Evolutionary conservation across 2,113 vertebrate genomes (phyloP).

Genomic region (Tachycineta bicolor): DNA sequence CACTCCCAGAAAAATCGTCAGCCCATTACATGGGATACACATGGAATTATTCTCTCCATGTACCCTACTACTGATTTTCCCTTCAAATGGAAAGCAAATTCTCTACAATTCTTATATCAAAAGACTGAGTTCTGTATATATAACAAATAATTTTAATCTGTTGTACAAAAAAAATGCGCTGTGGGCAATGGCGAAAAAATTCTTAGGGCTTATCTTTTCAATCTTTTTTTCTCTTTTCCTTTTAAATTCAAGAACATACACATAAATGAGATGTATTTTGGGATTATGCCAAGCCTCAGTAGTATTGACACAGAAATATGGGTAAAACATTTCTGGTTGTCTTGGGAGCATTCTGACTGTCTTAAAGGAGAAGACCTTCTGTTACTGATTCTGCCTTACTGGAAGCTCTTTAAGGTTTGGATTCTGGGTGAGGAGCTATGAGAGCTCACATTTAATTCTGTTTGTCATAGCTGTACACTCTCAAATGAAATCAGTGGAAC

Average conservation of each 20-base stretch:
- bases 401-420: not conserved
- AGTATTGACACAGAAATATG: not conserved
- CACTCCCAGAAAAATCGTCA: not conserved
- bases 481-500: conserved; percentile 14
- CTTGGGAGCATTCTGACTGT: not conserved
- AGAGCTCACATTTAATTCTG: conserved; percentile 30
- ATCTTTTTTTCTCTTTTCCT: not conserved
- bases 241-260: not conserved
- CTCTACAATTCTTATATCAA: not conserved
- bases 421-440: not conserved
- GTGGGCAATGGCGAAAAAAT: accelerated
- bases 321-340: not conserved
- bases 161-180: not conserved
- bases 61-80: not conserved
- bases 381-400: not conserved
- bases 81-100: not conserved
- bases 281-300: not conserved
- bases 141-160: not conserved
- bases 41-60: not conserved
- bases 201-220: not conserved
- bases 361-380: not conserved
- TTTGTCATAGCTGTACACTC: conserved; percentile 18
- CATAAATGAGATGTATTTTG: not conserved
- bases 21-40: not conserved
- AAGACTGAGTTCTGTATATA: not conserved